Base-by-base conservation (phyloP, 2,797 vertebrate species). In the Diplodus puntazzo region DNA sequence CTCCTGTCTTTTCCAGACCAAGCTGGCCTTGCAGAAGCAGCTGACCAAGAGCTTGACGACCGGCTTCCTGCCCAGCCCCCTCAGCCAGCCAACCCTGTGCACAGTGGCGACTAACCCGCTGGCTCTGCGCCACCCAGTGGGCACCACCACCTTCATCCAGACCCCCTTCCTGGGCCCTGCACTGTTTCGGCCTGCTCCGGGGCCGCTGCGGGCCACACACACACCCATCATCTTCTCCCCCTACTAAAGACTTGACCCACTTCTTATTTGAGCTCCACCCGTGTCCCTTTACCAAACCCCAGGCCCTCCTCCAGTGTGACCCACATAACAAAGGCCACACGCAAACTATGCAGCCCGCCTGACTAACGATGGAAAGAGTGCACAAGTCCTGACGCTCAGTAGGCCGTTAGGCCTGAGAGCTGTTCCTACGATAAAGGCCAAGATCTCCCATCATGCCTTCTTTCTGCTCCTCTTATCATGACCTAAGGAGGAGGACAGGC, bases 11-110 rank as follows among this genome's bases (percentile, higher is more conserved):
- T 87, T 81, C 54, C 94, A 99, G 98, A 98, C 98, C 93, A 99
- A 99, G 91, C 95, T 99, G 96, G 98, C 98, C 88, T 94, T 99
- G 94, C 98, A 99, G 95, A 99, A 99, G 95, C 98, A 99, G 80
- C 95, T 99, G 94, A 97, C 97, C 92, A 99, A 98, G 96, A 97
- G 95, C 59, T 88, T 99, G 96, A 96, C 97, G 0, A 95, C 97
- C 20, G 96, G 97, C 88, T 98, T 99, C 94, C 95, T 99, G 87
- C 97, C 97, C 20, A 94, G 95, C 85, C 95, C 96, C 3, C 93
- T 99, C 65, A 95, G 96, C 50, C 89, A 92, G 0, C 93, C 97
- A 5, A 93, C 97, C 18, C 95, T 99, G 91, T 99, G 98, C 68
- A 95, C 98, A 73, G 79, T 99, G 93, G 96, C 97, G 0, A 92